Evolutionary conservation across 2,797 vertebrate species (phyloP).

Genomic region (Mallotus villosus): DNA sequence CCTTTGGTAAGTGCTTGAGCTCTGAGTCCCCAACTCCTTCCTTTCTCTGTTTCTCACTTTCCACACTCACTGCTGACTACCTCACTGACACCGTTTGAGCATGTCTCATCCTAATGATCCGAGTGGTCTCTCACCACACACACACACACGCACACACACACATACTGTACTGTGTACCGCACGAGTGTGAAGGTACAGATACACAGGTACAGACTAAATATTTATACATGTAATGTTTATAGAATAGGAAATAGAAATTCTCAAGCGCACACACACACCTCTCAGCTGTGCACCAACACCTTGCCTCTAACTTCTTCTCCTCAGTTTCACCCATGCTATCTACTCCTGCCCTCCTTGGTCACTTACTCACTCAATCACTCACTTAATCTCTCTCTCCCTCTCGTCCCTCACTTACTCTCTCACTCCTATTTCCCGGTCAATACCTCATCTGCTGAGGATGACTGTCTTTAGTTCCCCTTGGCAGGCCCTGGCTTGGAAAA

Average conservation of each 20-base stretch:
- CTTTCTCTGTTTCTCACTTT: constrained; percentile 69
- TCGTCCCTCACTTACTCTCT: constrained; percentile 40
- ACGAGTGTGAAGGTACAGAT: constrained; percentile 32
- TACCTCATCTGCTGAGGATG: constrained; percentile 44
- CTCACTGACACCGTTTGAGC: constrained; percentile 83
- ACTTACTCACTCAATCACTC: constrained; percentile 65
- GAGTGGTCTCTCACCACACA: too few relatives aligned
- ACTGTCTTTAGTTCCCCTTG: too few relatives aligned
- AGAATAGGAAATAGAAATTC: constrained; percentile 33
- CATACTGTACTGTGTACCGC: constrained; percentile 59
- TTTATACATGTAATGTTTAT: not conserved
- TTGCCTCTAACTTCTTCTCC: constrained; percentile 53
- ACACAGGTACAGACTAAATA: not conserved
- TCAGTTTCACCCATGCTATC: constrained; percentile 61
- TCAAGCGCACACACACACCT: constrained; percentile 60
- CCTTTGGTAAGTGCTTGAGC: constrained; percentile 99
- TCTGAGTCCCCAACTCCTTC: constrained; percentile 86
- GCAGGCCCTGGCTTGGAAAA: constrained; percentile 50
- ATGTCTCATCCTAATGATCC: constrained; percentile 95
- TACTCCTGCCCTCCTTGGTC: constrained; percentile 50
- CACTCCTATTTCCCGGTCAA: constrained; percentile 54
- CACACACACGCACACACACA: constrained; percentile 55
- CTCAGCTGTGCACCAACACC: constrained; percentile 64
- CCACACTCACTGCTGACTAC: constrained; percentile 75
- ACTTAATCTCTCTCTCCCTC: constrained; percentile 57